Evolutionary conservation across 2,888 invertebrate genomes (phyloP).

Genomic region (Ophraella communa): DNA sequence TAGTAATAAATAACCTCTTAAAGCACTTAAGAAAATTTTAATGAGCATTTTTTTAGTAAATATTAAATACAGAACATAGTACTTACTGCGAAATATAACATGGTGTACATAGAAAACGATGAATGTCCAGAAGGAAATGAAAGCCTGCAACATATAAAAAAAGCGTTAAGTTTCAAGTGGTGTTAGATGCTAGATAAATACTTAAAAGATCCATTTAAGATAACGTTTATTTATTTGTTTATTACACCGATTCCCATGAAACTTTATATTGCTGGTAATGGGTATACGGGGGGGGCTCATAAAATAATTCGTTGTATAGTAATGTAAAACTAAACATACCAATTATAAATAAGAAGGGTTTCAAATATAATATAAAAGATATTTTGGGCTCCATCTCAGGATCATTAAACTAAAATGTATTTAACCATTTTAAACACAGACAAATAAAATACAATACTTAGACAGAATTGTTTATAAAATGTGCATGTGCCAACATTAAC

Average conservation of each 20-base stretch:
- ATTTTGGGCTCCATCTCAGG: too few relatives aligned
- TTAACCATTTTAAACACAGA: too few relatives aligned
- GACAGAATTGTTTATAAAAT: too few relatives aligned
- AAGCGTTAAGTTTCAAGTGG: conserved; percentile 11
- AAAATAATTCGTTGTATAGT: too few relatives aligned
- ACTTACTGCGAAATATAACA: conserved; percentile 86
- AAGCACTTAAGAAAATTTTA: conserved; percentile 15
- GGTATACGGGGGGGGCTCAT: too few relatives aligned
- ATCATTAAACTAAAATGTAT: too few relatives aligned
- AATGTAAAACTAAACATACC: too few relatives aligned
- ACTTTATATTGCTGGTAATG: neutral
- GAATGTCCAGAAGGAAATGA: conserved; percentile 94
- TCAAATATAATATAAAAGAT: too few relatives aligned
- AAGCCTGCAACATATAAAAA: conserved; percentile 62
- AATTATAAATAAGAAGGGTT: too few relatives aligned
- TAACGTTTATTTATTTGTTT: neutral
- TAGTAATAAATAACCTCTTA: conserved; percentile 8
- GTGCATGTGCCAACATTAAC: too few relatives aligned
- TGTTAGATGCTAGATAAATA: conserved; percentile 5
- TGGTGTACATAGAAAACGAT: conserved; percentile 85
- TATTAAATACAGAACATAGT: conserved; percentile 17
- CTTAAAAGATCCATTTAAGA: neutral
- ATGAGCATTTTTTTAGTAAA: neutral
- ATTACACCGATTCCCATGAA: neutral
- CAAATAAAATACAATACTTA: too few relatives aligned